A percentile compares a stretch with the other conserved stretches of the same genome.
phyloP scores from a whole-genome alignment of 2,797 vertebrate species.

The Danio jaintianensis region DNA sequence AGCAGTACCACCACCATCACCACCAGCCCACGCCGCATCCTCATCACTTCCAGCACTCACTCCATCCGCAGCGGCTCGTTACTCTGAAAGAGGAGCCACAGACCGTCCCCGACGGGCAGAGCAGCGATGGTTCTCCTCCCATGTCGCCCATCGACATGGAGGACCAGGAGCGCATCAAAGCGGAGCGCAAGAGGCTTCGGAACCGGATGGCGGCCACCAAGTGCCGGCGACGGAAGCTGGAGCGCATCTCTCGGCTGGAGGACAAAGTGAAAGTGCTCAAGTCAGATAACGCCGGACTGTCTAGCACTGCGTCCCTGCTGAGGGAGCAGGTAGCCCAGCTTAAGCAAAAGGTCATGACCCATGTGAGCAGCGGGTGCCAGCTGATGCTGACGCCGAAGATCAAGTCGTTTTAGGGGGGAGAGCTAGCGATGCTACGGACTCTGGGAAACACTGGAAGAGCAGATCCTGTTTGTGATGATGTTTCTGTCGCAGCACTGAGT shows the following conservation, averaged over 20 bases:
- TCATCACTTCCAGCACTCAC: slow-evolving; percentile 78
- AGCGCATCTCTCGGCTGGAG: slow-evolving; percentile 92
- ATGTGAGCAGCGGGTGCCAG: slow-evolving; percentile 92
- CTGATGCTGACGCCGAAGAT: slow-evolving; percentile 89
- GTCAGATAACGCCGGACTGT: slow-evolving; percentile 90
- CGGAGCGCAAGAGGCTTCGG: slow-evolving; percentile 89
- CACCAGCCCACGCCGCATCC: slow-evolving; percentile 75
- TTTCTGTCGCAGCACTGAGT: slow-evolving; percentile 74
- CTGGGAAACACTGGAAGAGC: slow-evolving; percentile 75
- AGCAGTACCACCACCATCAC: slow-evolving; percentile 72
- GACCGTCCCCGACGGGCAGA: slow-evolving; percentile 88
- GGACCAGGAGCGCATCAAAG: slow-evolving; percentile 90
- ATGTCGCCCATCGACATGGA: slow-evolving; percentile 93
- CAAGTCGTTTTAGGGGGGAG: slow-evolving; percentile 78
- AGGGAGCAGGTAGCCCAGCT: slow-evolving; percentile 92
- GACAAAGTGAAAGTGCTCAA: slow-evolving; percentile 92
- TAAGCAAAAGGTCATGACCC: slow-evolving; percentile 93
- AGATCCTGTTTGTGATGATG: slow-evolving; percentile 46
- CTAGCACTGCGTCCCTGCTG: slow-evolving; percentile 85
- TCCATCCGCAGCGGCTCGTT: slow-evolving; percentile 74
- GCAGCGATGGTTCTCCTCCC: slow-evolving; percentile 85
- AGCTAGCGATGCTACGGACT: slow-evolving; percentile 59
- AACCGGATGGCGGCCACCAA: slow-evolving; percentile 94
- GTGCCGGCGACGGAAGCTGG: slow-evolving; percentile 92
- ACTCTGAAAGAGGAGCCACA: slow-evolving; percentile 92